phyloP scores from a whole-genome alignment of 2,888 invertebrate genomes.

The Camponotus fellah region DNA sequence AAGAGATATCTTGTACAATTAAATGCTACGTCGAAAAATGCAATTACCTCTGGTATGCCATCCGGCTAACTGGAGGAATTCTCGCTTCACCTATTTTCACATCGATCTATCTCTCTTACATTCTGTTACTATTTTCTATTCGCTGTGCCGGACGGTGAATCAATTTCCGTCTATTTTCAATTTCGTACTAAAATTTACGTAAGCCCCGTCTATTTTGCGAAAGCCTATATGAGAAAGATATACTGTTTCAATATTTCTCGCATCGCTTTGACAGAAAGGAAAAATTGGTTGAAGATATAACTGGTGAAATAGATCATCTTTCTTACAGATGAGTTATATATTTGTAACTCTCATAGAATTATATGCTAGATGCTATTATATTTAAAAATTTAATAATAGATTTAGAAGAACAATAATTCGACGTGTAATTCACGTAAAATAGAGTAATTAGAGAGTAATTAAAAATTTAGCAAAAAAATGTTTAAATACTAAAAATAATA shows the following conservation, averaged over 20 bases:
- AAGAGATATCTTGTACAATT: constrained; percentile 25
- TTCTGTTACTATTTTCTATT: constrained; percentile 5
- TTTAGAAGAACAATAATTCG: background rate
- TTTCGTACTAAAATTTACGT: constrained; percentile 21
- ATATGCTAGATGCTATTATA: background rate
- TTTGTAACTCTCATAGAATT: background rate
- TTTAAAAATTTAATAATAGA: constrained; percentile 2
- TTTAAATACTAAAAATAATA: background rate
- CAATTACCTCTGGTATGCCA: constrained; percentile 34
- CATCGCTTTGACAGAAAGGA: constrained; percentile 14
- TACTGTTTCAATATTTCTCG: constrained; percentile 36
- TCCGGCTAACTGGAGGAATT: background rate
- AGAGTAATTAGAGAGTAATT: too few relatives aligned
- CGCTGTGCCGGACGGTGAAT: background rate
- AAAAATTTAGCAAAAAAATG: background rate
- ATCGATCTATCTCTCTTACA: background rate
- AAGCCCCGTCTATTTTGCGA: constrained; percentile 6
- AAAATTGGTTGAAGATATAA: constrained; percentile 11
- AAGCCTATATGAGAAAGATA: constrained; percentile 20
- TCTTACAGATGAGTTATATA: constrained; percentile 27
- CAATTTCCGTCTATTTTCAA: constrained; percentile 21
- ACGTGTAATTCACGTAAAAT: background rate
- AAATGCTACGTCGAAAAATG: constrained; percentile 31
- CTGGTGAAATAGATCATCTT: constrained; percentile 12
- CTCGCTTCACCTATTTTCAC: background rate